Evolutionary conservation across 2,888 invertebrate species (phyloP), one percentile per base, ranked within the genome.

Genomic region (Dryomyza anilis): DNA sequence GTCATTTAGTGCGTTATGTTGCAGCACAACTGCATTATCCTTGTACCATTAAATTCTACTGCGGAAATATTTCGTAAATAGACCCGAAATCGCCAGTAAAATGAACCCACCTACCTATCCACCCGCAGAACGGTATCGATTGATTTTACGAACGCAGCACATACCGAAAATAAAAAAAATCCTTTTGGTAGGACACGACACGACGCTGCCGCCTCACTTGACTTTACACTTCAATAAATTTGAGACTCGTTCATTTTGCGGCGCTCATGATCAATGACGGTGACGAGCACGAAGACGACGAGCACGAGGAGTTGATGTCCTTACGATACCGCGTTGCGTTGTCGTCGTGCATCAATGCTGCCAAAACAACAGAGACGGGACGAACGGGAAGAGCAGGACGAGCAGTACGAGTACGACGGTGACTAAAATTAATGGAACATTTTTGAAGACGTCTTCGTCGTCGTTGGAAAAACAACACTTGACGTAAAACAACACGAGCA

Each of bases 341-440:
- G n/a, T n/a, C n/a, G n/a, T n/a, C n/a, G n/a, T 29, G 53, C 52
- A 59, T 39, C 52, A 43, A 46, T 21, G 36, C 53, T 21, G 6
- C 19, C 39, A 45, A 48, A 43, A 29, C 33, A 19, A 39, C 23
- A 36, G 46, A 56, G 52, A 14, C 50, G 57, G 61, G 60, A 45
- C 39, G 50, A 5, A 23, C n/a, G n/a, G n/a, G 19, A 27, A 21
- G 10, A 56, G 56, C 50, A 60, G 25, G 60, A 50, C 50, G 60
- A 52, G 19, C 8, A 25, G 45, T 50, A 60, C 23, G 45, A 72
- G 78, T 73, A 74, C 72, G 77, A 77, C 74, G 75, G 76, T 77
- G 77, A 79, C 79, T 73, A 79, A 78, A 78, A 78, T 79, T 79
- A 78, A 78, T 78, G 79, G 78, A 78, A 79, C 62, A 64, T 69